Percentiles rank a stretch among this genome's conserved stretches.
These are phyloP conservation scores for Sternotherus odoratus DNA, from an alignment of 2,797 vertebrate species.

Conservation along the genomic window DNA sequence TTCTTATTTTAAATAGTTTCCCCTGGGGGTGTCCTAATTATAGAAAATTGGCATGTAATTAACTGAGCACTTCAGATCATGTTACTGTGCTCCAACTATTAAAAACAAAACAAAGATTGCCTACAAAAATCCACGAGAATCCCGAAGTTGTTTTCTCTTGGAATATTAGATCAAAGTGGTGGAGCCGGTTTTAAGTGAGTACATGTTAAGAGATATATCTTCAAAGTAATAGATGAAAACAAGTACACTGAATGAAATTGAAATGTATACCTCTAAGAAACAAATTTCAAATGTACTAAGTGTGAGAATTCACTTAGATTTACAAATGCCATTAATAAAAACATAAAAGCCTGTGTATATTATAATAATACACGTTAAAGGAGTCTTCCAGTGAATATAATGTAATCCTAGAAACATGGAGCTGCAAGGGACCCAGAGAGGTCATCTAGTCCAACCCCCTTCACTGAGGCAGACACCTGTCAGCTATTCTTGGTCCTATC, in stretches of 20 bases:
- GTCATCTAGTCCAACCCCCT: no score
- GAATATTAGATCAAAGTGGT: not conserved
- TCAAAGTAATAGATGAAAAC: no score
- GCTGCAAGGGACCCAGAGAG: no score
- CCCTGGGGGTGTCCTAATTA: slow-evolving; percentile 4
- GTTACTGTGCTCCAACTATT: not conserved
- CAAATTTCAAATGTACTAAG: not conserved
- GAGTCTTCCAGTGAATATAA: not conserved
- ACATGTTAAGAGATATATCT: not conserved
- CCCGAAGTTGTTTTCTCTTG: not conserved
- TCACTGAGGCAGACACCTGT: no score
- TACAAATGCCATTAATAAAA: not conserved
- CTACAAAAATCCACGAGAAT: not conserved
- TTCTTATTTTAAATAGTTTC: not conserved
- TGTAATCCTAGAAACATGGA: no score
- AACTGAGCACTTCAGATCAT: not conserved
- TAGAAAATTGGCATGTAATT: slow-evolving; percentile 29
- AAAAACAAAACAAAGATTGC: not conserved
- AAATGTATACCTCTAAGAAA: not conserved
- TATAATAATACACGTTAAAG: not conserved
- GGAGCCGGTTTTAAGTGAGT: not conserved
- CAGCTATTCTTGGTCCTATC: no score
- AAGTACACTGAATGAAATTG: no score
- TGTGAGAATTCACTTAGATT: not conserved
- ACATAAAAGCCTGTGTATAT: not conserved